Evolutionary conservation across 2,888 invertebrate species (phyloP), one percentile per base, ranked within the genome.

Genomic region (Habroteleia sp.): DNA sequence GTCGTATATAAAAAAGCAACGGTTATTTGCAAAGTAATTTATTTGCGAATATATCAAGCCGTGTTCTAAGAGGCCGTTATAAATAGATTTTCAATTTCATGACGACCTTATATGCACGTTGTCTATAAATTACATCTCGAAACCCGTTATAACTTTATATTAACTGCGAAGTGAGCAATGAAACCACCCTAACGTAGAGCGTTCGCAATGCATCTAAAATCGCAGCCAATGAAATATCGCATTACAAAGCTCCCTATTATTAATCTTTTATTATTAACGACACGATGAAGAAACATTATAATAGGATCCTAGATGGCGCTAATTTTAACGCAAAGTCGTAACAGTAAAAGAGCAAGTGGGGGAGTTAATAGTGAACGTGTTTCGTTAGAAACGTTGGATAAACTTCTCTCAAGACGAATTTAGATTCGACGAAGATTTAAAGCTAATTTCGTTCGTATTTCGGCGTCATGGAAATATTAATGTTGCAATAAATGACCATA

Each of bases 101-200:
- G 39, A 20, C 10, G 10, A 20, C 3, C 16, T n/a, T 3, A 8
- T 39, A 10, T 10, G 23, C 11, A 39, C 17, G 27, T 54, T 4
- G 10, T 27, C 16, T 6, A 54, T 54, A 54, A 54, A 54, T 39
- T 54, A 41, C 29, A 13, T 29, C 39, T 16, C 14, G 35, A 41
- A 54, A 54, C 14, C 4, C n/a, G n/a, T 20, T 20, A 20, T 20
- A 20, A 20, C 20, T 33, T 48, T 48, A 29, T 62, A 65, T 29
- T 44, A 65, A 54, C 65, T 54, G 42, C 8, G 44, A 65, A 44
- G 52, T 44, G 37, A 29, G 52, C 35, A 44, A 52, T 65, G 65
- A 65, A 52, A 52, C 52, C 65, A 44, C 52, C 4, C n/a, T 17
- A 54, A 54, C 42, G 52, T 44, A 7, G 42, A 37, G 4, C 14